Conservation (phyloP, 1,140 invertebrate genomes). For the Teleopsis dalmanni region DNA sequence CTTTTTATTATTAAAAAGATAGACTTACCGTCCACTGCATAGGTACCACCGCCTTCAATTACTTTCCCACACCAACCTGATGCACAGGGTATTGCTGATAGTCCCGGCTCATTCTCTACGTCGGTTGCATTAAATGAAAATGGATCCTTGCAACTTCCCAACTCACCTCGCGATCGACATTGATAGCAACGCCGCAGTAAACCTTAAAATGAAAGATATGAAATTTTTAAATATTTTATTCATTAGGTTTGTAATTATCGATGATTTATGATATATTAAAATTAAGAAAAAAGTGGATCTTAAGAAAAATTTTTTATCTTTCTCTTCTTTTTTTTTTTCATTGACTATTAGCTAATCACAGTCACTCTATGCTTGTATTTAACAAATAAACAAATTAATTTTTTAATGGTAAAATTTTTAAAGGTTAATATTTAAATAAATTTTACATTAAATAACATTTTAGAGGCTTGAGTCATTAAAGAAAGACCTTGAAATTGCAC, state of each 20-base stretch:
- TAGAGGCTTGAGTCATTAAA: no score
- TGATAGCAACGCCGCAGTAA: conserved; percentile 61
- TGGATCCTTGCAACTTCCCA: conserved; percentile 82
- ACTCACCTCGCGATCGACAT: conserved; percentile 77
- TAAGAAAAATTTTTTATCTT: no score
- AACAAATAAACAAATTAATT: no score
- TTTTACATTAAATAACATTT: no score
- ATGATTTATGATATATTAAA: not conserved
- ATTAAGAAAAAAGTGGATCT: not conserved
- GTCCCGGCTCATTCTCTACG: conserved; percentile 58
- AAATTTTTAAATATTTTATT: no score
- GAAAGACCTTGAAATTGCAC: no score
- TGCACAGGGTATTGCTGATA: conserved; percentile 72
- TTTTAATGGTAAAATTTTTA: no score
- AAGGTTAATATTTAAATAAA: no score
- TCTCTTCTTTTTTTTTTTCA: no score
- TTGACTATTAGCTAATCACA: no score
- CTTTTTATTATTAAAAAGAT: not conserved
- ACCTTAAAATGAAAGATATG: conserved; percentile 46
- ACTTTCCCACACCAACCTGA: conserved; percentile 92
- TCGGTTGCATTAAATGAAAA: conserved; percentile 71
- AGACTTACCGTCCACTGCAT: conserved; percentile 53
- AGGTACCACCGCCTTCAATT: conserved; percentile 66
- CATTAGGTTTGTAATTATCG: no score
- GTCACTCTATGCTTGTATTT: no score